Base-by-base conservation (phyloP, 2,113 vertebrate species). In the Chamaetylas fuelleborni region DNA sequence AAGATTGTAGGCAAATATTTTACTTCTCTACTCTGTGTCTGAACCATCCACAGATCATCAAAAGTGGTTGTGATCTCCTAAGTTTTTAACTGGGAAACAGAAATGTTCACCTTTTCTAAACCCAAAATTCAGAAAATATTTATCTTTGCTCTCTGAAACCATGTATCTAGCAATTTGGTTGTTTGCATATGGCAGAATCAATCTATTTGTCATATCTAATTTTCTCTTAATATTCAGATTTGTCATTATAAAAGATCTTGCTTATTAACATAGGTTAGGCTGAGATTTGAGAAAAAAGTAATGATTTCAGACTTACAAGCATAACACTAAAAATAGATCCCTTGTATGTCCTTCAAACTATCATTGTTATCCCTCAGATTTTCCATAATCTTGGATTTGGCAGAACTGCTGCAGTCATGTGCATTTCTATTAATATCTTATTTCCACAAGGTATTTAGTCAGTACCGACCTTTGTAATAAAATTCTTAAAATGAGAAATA, bases 391-490 rank as follows among this genome's bases (percentile, higher is more conserved):
- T 90, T 88, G 88, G 16, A 92, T 95, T 95, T 93, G 81, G 89
- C 90, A 1, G 40, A 96, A 64, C 54, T 81, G 43, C 89, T 79
- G 50, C 81, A 84, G 50, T 92, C 58, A 17, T 57, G 33, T 92
- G 47, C 65, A 86, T 38, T 94, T 96, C 67, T 92, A 71, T 95
- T 91, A 96, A 91, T 81, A 96, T 33, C 60, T 86, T 96, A 90
- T 96, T 96, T 97, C 86, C 67, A 36, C 50, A 90, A 91, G 72
- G 84, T 96, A 96, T 97, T 97, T 78, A 96, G 96, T 97, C 90
- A 96, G 76, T 91, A 92, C 54, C 95, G 74, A 96, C 93, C 91
- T 96, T 97, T 95, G 84, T 80, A 96, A 95, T 96, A 97, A 97
- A 97, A 93, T 65, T 92, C 38, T 80, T 92, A 95, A 57, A 45